Percentiles rank a stretch among this genome's conserved stretches.
These are phyloP conservation scores for Brenthis ino DNA, from an alignment of 2,888 invertebrate species.

Conservation along the genomic window DNA sequence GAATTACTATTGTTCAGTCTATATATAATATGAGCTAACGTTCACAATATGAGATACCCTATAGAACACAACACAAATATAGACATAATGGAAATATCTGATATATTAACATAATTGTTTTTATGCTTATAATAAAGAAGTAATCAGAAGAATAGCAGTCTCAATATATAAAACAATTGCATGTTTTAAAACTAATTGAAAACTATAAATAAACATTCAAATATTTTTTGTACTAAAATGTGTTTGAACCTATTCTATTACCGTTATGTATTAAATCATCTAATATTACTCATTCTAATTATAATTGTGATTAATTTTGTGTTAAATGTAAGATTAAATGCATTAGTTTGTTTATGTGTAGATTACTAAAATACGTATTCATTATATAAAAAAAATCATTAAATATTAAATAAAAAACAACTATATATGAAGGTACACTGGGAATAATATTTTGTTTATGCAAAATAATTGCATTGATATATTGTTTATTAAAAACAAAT, in stretches of 20 bases:
- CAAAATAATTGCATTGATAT: neutral
- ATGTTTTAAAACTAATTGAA: conserved; percentile 8
- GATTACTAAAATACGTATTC: neutral
- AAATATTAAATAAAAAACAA: neutral
- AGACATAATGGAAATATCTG: conserved; percentile 6
- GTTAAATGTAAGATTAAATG: conserved; percentile 24
- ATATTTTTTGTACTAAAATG: conserved; percentile 25
- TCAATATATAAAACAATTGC: neutral
- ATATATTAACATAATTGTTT: neutral
- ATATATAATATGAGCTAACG: conserved; percentile 10
- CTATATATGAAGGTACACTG: conserved; percentile 14
- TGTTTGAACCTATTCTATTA: conserved; percentile 16
- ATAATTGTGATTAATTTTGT: conserved; percentile 17
- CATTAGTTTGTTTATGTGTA: conserved; percentile 4
- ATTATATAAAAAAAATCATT: neutral
- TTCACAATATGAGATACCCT: conserved; percentile 10
- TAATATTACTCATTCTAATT: neutral
- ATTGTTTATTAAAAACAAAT: conserved; percentile 1
- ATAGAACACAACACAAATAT: conserved; percentile 18
- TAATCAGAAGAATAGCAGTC: neutral
- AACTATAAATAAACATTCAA: conserved; percentile 19
- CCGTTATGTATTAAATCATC: conserved; percentile 3
- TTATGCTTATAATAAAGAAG: neutral
- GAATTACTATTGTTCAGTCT: conserved; percentile 28
- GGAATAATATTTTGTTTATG: conserved; percentile 10